A percentile compares a stretch with the other conserved stretches of the same genome.
phyloP scores from a whole-genome alignment of 2,888 invertebrate species.

The Muschampia plurimacula region DNA sequence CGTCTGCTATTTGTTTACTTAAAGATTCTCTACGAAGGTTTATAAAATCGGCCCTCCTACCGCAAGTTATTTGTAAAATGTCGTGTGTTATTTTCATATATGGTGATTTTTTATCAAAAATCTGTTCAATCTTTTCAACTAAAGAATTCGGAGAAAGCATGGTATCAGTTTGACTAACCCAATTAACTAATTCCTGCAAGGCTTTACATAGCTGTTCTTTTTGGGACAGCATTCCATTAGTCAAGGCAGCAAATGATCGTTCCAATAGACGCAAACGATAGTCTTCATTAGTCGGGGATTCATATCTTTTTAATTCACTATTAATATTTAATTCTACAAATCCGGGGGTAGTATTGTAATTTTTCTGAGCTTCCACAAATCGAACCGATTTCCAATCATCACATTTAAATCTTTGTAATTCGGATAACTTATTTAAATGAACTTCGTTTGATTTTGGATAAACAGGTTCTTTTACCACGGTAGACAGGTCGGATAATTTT shows the following conservation, averaged over 20 bases:
- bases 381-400: slow-evolving; percentile 3
- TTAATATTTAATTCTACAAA: slow-evolving; percentile 15
- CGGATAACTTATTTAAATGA: background rate
- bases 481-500: background rate
- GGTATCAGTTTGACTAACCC: background rate
- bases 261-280: slow-evolving; percentile 12
- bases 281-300: slow-evolving; percentile 3
- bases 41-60: slow-evolving; percentile 29
- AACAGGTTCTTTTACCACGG: slow-evolving; percentile 10
- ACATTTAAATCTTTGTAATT: slow-evolving; percentile 13
- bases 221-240: slow-evolving; percentile 12
- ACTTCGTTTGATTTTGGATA: slow-evolving; percentile 1
- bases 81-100: slow-evolving; percentile 19
- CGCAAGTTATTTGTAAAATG: slow-evolving; percentile 28
- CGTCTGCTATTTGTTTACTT: background rate
- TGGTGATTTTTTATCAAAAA: slow-evolving; percentile 17
- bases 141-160: slow-evolving; percentile 2
- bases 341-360: slow-evolving; percentile 4
- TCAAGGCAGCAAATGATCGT: slow-evolving; percentile 12
- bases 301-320: slow-evolving; percentile 3
- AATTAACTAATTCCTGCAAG: slow-evolving; percentile 10
- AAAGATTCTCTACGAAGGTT: slow-evolving; percentile 17
- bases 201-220: slow-evolving; percentile 16
- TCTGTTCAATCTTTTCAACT: slow-evolving; percentile 11
- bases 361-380: slow-evolving; percentile 2